Evolutionary conservation across 2,797 vertebrate species (phyloP).

Genomic region (Fringilla coelebs): DNA sequence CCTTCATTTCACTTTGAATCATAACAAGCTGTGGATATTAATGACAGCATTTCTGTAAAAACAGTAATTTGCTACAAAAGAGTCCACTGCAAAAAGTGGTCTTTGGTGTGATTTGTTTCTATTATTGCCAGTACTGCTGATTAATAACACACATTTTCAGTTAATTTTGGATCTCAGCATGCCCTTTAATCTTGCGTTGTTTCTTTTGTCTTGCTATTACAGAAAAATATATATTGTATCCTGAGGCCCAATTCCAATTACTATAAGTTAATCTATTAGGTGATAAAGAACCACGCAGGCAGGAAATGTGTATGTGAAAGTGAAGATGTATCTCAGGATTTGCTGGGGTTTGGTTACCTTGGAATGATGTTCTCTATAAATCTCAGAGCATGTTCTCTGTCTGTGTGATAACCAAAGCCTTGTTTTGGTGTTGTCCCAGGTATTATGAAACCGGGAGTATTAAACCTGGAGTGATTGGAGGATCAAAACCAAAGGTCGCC

Average conservation of each 20-base stretch:
- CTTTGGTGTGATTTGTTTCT: constrained; percentile 64
- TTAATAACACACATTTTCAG: constrained; percentile 68
- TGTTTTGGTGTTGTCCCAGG: constrained; percentile 76
- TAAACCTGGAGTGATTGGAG: constrained; percentile 97
- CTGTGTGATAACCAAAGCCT: not conserved
- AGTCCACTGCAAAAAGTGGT: constrained; percentile 24
- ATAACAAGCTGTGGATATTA: constrained; percentile 37
- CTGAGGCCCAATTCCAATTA: constrained; percentile 28
- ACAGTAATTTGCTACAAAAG: constrained; percentile 47
- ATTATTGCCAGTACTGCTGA: constrained; percentile 55
- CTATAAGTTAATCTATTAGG: constrained; percentile 49
- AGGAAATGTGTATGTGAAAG: constrained; percentile 41
- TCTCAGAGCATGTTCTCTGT: not conserved
- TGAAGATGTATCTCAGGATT: constrained; percentile 46
- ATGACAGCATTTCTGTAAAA: constrained; percentile 58
- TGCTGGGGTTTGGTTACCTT: constrained; percentile 13
- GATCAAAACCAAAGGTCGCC: constrained; percentile 99
- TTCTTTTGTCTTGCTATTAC: constrained; percentile 53
- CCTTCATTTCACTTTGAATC: constrained; percentile 6
- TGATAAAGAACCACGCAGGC: constrained; percentile 5
- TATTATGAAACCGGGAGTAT: constrained; percentile 99
- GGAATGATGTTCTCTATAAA: constrained; percentile 12
- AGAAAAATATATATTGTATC: constrained; percentile 39
- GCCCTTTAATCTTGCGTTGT: constrained; percentile 55
- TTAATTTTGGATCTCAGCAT: constrained; percentile 54